Evolutionary conservation across 2,888 invertebrate species (phyloP), one percentile per base, ranked within the genome.

Genomic region (Spisula subtruncata): DNA sequence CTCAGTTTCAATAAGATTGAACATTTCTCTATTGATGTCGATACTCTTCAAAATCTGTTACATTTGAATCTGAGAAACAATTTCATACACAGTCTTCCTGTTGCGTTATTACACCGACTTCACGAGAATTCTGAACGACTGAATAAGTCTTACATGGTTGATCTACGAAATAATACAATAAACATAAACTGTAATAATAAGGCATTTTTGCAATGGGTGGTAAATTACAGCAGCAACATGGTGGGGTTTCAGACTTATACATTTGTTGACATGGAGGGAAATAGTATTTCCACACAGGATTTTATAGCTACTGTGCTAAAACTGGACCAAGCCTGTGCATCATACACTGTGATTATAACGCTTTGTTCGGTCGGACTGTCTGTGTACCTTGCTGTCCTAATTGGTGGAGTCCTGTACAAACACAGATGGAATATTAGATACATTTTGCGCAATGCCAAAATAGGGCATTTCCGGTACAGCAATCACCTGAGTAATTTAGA

Each of bases 401-500:
- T 90, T 16, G 83, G 82, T 12, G 90, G 83, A 18, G 32, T 93
- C 2, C 48, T 92, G 10, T 87, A 92, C 81, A 89, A 85, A 51
- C 89, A 91, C 56, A 84, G 91, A 1, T 92, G 92, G 92, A 89
- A 91, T 66, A 41, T 93, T 10, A 79, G 93, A 18, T 93, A 92
- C 79, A 41, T 89, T 0, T 81, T 87, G 35, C 90, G 86, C 51
- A 87, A 88, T 88, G 81, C 89, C 18, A 88, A 87, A 35, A 60
- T 71, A 18, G 60, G 87, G 20, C 89, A 88, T 83, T 51, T 83
- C 29, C 87, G 81, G 0, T 85, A 89, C 79, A 51, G 25, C n/a
- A n/a, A n/a, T 1, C 86, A 29, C 14, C 35, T 87, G 0, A 46
- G 14, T 12, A 75, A 85, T 8, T 16, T 35, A 0, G 80, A 79